Conservation (phyloP, 2,888 invertebrate genomes). For the Magallana nippona region DNA sequence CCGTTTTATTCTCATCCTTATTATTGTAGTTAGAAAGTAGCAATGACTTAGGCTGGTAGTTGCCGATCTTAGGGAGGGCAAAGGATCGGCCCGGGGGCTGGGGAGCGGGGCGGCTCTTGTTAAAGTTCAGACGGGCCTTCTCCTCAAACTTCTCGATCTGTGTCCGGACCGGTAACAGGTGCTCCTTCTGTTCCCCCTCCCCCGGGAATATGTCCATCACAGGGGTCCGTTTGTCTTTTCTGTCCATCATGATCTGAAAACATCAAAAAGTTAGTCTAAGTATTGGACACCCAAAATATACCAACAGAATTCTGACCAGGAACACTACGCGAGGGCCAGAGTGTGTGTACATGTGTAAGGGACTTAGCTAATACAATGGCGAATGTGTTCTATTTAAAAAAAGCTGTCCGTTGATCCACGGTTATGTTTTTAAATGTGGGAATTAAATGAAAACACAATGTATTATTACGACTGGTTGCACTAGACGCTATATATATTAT, state of each 20-base stretch:
- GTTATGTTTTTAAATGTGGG: too few relatives aligned
- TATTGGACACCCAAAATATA: neutral
- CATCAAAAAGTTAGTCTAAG: neutral
- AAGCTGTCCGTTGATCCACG: too few relatives aligned
- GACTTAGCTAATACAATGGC: too few relatives aligned
- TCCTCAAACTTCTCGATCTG: constrained; percentile 46
- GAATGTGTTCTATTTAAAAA: too few relatives aligned
- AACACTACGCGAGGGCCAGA: too few relatives aligned
- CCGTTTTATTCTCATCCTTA: constrained; percentile 22
- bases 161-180: constrained; percentile 18
- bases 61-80: constrained; percentile 60
- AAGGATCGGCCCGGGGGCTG: constrained; percentile 55
- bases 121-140: constrained; percentile 54
- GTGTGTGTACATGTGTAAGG: too few relatives aligned
- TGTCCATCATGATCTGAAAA: constrained; percentile 25
- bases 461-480: too few relatives aligned
- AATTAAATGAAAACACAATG: too few relatives aligned
- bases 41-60: constrained; percentile 62
- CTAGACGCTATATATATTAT: neutral
- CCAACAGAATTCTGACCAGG: neutral
- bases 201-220: constrained; percentile 14
- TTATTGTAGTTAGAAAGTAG: constrained; percentile 3
- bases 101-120: constrained; percentile 60
- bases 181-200: neutral
- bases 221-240: constrained; percentile 10